A percentile compares a stretch with the other conserved stretches of the same genome.
These are phyloP conservation scores for Natator depressus DNA, from an alignment of 2,113 vertebrate species.

Conservation along the genomic window DNA sequence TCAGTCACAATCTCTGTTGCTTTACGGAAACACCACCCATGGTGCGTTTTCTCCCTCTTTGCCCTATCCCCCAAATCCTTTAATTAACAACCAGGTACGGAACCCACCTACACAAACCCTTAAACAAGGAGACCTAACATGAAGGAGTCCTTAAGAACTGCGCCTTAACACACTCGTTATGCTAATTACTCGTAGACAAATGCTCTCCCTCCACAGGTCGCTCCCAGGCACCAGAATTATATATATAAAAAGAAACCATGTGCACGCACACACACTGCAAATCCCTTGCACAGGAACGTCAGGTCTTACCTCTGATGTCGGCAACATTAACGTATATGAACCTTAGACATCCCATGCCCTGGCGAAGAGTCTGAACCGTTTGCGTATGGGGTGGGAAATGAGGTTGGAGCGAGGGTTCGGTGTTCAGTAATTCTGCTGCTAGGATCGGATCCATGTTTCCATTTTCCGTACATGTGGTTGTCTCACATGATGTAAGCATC, in stretches of 20 bases:
- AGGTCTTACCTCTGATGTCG: neutral
- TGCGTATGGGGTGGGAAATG: neutral
- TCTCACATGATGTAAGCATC: neutral
- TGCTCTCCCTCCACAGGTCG: neutral
- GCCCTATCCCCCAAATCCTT: neutral
- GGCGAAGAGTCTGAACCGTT: neutral
- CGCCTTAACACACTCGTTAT: accelerated
- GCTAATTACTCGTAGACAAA: neutral
- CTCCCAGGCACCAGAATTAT: neutral
- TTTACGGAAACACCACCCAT: neutral
- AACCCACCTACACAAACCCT: neutral
- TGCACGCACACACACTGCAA: neutral
- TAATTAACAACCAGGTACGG: accelerated
- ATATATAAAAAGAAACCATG: neutral
- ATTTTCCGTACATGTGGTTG: neutral
- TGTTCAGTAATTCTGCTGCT: neutral
- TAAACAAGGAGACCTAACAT: neutral
- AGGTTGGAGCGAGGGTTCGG: accelerated
- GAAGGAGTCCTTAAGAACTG: neutral
- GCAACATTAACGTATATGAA: neutral
- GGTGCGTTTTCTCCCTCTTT: accelerated
- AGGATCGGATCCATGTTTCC: neutral
- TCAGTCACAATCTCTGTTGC: neutral
- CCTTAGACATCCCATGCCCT: neutral
- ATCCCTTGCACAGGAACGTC: neutral